phyloP scores from a whole-genome alignment of 2,888 invertebrate species.

The Caenorhabditis sp. region DNA sequence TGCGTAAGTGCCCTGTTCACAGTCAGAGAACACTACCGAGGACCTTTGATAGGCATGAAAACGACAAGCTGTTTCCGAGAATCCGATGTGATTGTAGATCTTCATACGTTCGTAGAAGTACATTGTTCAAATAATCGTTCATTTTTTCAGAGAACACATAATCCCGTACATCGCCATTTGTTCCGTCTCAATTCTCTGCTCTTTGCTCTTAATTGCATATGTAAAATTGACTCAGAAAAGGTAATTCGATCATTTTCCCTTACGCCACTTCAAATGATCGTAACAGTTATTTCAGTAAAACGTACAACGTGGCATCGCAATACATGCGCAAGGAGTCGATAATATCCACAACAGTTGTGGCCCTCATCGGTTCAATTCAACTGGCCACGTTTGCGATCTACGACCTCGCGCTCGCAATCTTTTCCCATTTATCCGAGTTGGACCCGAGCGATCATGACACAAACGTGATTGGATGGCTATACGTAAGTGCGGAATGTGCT shows the following conservation, averaged over 20 bases:
- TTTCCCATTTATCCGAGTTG: neutral
- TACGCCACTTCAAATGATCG: neutral
- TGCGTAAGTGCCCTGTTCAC: constrained; percentile 4
- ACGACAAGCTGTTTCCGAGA: constrained; percentile 42
- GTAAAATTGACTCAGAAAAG: constrained; percentile 10
- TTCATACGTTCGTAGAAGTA: constrained; percentile 13
- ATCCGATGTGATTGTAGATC: constrained; percentile 18
- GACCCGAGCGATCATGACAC: constrained; percentile 11
- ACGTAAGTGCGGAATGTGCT: too few species aligned
- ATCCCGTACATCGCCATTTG: constrained; percentile 31
- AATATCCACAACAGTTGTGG: constrained; percentile 18
- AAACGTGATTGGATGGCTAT: constrained; percentile 36
- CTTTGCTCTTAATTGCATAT: constrained; percentile 6
- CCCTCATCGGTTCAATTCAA: constrained; percentile 18
- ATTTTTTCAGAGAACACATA: constrained; percentile 28
- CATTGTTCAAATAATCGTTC: neutral
- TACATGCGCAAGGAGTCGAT: constrained; percentile 23
- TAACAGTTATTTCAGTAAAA: constrained; percentile 23
- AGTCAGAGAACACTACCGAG: constrained; percentile 4
- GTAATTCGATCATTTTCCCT: neutral
- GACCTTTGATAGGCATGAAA: constrained; percentile 6
- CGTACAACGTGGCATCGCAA: constrained; percentile 15
- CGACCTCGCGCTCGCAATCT: constrained; percentile 1
- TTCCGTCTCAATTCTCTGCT: constrained; percentile 12
- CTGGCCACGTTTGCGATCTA: constrained; percentile 12